phyloP scores from a whole-genome alignment of 2,113 vertebrate genomes.

The Isurus oxyrinchus region DNA sequence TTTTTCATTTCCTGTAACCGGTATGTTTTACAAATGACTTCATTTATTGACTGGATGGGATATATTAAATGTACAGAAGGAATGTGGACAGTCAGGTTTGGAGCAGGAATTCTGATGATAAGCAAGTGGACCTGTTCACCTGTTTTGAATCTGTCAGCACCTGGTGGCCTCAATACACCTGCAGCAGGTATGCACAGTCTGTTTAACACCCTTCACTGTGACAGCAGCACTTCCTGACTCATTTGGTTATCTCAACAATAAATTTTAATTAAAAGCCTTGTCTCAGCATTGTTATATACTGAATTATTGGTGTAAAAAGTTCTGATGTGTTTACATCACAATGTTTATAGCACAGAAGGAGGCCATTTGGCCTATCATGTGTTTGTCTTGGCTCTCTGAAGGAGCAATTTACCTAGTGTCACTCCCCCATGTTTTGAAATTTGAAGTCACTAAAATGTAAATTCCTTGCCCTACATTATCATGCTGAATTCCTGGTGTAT shows the following conservation, averaged over 20 bases:
- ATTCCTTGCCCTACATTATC: not conserved
- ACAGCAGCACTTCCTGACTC: not conserved
- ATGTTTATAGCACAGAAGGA: too few relatives aligned
- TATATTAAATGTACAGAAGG: not conserved
- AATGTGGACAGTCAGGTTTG: conserved; percentile 4
- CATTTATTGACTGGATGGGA: not conserved
- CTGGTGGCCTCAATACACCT: not conserved
- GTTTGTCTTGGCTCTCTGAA: too few relatives aligned
- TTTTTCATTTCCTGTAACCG: not conserved
- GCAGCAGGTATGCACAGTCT: not conserved
- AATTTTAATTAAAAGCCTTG: not conserved
- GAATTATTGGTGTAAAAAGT: not conserved
- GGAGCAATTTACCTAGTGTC: too few relatives aligned
- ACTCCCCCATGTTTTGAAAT: not conserved
- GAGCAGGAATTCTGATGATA: not conserved
- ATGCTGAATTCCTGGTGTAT: not conserved
- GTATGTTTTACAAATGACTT: not conserved
- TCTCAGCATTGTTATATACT: not conserved
- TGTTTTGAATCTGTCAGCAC: not conserved
- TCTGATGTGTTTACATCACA: not conserved
- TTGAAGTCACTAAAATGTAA: not conserved
- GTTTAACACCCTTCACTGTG: too few relatives aligned
- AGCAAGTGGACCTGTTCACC: not conserved
- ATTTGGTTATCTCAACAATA: not conserved
- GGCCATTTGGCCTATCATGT: too few relatives aligned